These are phyloP conservation scores for Branchipolynoe longqiensis DNA, from an alignment of 2,888 invertebrate species.

Conservation along the genomic window DNA sequence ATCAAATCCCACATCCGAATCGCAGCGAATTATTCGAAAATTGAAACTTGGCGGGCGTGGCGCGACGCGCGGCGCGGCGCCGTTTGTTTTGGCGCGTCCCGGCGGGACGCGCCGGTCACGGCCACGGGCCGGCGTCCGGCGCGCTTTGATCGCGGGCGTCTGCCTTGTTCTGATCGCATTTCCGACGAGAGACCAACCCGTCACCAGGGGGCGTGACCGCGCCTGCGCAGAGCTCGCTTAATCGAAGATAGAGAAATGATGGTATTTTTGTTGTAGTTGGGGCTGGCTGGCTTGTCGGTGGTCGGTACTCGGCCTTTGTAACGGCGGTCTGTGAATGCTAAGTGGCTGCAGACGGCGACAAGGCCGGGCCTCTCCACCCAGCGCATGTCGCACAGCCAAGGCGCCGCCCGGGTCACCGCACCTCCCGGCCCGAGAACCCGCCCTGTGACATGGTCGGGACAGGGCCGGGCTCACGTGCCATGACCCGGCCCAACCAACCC, in stretches of 20 bases:
- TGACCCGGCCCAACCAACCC: too few relatives aligned
- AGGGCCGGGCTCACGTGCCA: neutral
- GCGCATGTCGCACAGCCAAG: too few relatives aligned
- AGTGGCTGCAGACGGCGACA: conserved; percentile 46
- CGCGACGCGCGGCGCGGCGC: neutral
- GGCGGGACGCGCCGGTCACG: neutral
- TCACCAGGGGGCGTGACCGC: conserved; percentile 38
- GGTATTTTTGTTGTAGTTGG: too few relatives aligned
- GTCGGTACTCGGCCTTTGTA: too few relatives aligned
- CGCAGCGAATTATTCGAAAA: conserved; percentile 51
- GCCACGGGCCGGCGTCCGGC: neutral
- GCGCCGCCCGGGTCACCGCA: neutral
- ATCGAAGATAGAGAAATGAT: conserved; percentile 42
- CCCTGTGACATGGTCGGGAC: neutral
- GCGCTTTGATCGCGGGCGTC: conserved; percentile 39
- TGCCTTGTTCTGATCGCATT: conserved; percentile 46
- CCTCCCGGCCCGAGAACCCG: neutral
- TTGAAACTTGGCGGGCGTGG: conserved; percentile 18
- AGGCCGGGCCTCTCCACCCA: neutral
- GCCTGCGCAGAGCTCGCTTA: conserved; percentile 21
- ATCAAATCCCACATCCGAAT: conserved; percentile 54
- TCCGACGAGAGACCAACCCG: conserved; percentile 4
- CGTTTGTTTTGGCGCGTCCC: conserved; percentile 42
- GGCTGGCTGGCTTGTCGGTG: neutral
- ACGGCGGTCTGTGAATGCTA: conserved; percentile 1